phyloP scores from a whole-genome alignment of 2,888 invertebrate species.

The Eupithecia subfuscata region DNA sequence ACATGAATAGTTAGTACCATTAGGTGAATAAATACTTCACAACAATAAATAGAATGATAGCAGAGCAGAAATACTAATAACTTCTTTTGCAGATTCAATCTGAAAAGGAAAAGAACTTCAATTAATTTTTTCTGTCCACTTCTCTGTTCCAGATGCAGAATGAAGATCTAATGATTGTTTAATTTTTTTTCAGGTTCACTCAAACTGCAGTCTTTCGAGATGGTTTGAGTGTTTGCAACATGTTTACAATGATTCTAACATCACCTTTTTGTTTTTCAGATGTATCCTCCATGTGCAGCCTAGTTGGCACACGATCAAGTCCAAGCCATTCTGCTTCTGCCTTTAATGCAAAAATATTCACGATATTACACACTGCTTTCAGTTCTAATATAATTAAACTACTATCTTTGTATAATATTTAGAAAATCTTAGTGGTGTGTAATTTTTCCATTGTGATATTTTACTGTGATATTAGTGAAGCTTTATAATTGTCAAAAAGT shows the following conservation, averaged over 20 bases:
- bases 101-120: conserved; percentile 68
- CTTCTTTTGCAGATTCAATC: conserved; percentile 64
- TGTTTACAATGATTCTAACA: conserved; percentile 62
- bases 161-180: conserved; percentile 72
- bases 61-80: conserved; percentile 52
- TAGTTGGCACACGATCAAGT: conserved; percentile 86
- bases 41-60: conserved; percentile 47
- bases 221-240: conserved; percentile 76
- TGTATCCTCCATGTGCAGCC: conserved; percentile 83
- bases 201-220: conserved; percentile 59
- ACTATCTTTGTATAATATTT: not conserved
- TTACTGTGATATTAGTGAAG: conserved; percentile 49
- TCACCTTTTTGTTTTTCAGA: conserved; percentile 84
- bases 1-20: conserved; percentile 51
- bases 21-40: conserved; percentile 56
- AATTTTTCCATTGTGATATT: conserved; percentile 52
- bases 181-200: conserved; percentile 71
- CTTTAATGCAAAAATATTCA: conserved; percentile 80
- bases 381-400: conserved; percentile 53
- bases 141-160: conserved; percentile 80
- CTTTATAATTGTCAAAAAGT: not conserved
- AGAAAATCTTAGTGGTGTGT: conserved; percentile 13
- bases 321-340: conserved; percentile 86
- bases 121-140: conserved; percentile 75
- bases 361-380: conserved; percentile 62